These are phyloP conservation scores for Dasyornis broadbenti DNA, from an alignment of 2,113 vertebrate genomes.

Conservation along the genomic window DNA sequence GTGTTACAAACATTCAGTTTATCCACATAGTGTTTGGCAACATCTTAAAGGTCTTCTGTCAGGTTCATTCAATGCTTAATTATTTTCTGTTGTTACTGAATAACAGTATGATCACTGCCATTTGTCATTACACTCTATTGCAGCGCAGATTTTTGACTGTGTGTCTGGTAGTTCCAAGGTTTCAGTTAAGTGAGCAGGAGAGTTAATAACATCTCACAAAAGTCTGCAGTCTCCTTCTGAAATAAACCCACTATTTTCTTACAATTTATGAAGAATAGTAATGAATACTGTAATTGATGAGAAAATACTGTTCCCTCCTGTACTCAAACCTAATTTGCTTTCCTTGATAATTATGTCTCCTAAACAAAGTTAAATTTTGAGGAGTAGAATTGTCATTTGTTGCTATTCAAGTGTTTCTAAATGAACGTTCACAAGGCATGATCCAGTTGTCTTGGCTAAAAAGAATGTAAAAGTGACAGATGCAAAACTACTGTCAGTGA, in stretches of 20 bases:
- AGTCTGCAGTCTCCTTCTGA: not conserved
- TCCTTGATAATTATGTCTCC: not conserved
- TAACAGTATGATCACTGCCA: conserved; percentile 50
- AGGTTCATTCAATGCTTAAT: conserved; percentile 74
- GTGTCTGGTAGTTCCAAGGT: not conserved
- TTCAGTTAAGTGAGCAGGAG: conserved; percentile 1
- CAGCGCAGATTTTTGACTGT: conserved; percentile 30
- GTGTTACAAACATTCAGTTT: conserved; percentile 77
- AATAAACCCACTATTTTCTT: not conserved
- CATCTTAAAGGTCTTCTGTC: conserved; percentile 81
- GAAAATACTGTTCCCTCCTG: not conserved
- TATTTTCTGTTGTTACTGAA: conserved; percentile 68
- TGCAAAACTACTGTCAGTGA: not conserved
- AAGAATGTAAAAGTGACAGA: not conserved
- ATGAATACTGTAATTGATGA: not conserved
- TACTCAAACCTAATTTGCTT: not conserved
- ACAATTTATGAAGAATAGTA: not conserved
- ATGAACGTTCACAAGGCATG: not conserved
- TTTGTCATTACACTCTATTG: conserved; percentile 54
- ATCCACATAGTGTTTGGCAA: conserved; percentile 73
- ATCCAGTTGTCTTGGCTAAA: not conserved
- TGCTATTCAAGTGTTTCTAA: not conserved
- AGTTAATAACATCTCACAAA: not conserved
- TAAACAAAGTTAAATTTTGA: not conserved
- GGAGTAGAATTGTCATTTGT: not conserved